phyloP scores from a whole-genome alignment of 2,888 invertebrate species.

The Fragum sueziense region DNA sequence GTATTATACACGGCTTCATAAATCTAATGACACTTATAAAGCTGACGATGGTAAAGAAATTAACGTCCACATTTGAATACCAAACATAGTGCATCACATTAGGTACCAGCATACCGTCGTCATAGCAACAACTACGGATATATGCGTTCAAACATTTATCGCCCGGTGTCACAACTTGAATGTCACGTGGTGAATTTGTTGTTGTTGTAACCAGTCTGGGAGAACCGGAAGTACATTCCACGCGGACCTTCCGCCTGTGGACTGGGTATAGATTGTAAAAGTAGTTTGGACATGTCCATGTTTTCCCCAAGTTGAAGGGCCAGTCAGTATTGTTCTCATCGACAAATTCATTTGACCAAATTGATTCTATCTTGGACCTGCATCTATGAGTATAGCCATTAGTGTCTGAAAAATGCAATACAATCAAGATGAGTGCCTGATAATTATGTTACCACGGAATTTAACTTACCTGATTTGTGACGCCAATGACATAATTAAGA shows the following conservation, averaged over 20 bases:
- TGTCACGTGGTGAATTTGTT: slow-evolving; percentile 5
- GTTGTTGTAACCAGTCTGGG: background rate
- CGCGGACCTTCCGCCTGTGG: background rate
- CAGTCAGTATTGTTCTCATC: background rate
- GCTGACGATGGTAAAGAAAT: slow-evolving; percentile 56
- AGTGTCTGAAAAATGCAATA: no score
- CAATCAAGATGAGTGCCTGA: no score
- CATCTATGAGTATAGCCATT: no score
- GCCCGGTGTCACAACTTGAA: slow-evolving; percentile 27
- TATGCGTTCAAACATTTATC: slow-evolving; percentile 47
- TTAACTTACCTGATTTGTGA: no score
- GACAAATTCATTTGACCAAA: no score
- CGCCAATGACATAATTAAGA: no score
- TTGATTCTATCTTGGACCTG: no score
- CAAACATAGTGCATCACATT: slow-evolving; percentile 62
- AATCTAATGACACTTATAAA: slow-evolving; percentile 61
- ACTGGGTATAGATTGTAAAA: no score
- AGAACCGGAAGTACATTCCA: background rate
- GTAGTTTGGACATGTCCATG: background rate
- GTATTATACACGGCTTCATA: slow-evolving; percentile 62
- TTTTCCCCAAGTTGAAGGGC: background rate
- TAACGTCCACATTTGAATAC: slow-evolving; percentile 41
- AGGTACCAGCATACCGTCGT: slow-evolving; percentile 51
- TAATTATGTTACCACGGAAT: no score
- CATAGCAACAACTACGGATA: slow-evolving; percentile 47